Evolutionary conservation across 1,140 invertebrate genomes (phyloP).

Genomic region (Drosophila leontia): DNA sequence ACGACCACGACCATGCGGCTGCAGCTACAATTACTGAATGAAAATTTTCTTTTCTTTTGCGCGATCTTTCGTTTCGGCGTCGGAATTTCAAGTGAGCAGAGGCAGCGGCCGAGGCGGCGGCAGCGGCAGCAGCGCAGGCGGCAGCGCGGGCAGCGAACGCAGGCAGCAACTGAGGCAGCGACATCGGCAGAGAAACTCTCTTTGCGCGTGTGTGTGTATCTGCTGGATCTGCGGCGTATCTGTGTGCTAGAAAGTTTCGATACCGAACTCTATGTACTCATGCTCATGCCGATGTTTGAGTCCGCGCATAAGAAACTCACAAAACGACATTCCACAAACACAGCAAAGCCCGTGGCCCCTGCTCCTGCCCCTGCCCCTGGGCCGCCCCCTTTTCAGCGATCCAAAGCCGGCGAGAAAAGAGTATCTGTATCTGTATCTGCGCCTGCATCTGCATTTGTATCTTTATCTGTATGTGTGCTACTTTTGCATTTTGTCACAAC

Average conservation of each 20-base stretch:
- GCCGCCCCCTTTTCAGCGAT: slow-evolving; percentile 2
- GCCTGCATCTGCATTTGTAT: slow-evolving; percentile 28
- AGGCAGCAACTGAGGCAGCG: background rate
- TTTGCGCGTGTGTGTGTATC: slow-evolving; percentile 25
- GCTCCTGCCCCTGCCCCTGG: background rate
- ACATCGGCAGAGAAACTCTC: slow-evolving; percentile 54
- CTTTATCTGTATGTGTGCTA: slow-evolving; percentile 50
- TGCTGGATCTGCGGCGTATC: slow-evolving; percentile 41
- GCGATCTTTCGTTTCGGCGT: slow-evolving; percentile 71
- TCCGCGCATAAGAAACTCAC: slow-evolving; percentile 80
- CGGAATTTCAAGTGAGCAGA: slow-evolving; percentile 29
- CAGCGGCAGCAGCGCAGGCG: slow-evolving; percentile 4
- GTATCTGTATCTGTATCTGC: slow-evolving; percentile 50
- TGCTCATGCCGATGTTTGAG: slow-evolving; percentile 60
- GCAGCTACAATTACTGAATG: slow-evolving; percentile 44
- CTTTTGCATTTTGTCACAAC: slow-evolving; percentile 64
- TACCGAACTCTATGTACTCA: slow-evolving; percentile 35
- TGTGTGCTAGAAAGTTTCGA: slow-evolving; percentile 78
- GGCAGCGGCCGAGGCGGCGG: slow-evolving; percentile 17
- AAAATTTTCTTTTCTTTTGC: slow-evolving; percentile 80
- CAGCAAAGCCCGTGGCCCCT: slow-evolving; percentile 38
- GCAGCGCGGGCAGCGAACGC: slow-evolving; percentile 6
- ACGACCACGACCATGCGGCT: slow-evolving; percentile 40
- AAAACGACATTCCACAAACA: slow-evolving; percentile 82
- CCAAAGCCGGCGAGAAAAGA: slow-evolving; percentile 41